Evolutionary conservation across 2,113 vertebrate genomes (phyloP).

Genomic region (Circaetus gallicus): DNA sequence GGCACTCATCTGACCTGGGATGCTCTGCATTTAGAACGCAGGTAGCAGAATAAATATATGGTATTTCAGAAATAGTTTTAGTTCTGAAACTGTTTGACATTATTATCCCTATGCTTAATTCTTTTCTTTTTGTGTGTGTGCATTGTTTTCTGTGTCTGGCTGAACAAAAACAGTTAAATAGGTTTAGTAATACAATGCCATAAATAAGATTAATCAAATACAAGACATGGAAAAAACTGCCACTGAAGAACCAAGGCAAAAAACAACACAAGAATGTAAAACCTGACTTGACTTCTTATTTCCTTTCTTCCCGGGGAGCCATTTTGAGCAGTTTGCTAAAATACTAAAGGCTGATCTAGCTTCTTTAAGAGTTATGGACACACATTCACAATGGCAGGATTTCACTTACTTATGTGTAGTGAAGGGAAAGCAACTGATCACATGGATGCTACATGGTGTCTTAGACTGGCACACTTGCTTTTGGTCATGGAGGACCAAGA

Average conservation of each 20-base stretch:
- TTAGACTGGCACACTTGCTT: not conserved
- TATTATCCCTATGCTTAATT: not conserved
- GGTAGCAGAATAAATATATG: not conserved
- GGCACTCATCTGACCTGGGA: not conserved
- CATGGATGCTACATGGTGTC: not conserved
- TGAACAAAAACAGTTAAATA: not conserved
- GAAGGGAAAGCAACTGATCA: not conserved
- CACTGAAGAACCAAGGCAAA: not conserved
- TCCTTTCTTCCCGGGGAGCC: not conserved
- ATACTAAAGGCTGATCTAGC: not conserved
- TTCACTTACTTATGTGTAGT: not conserved
- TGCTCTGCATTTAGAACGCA: not conserved
- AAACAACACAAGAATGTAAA: not conserved
- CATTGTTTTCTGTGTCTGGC: not conserved
- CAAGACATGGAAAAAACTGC: not conserved
- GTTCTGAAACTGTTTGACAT: not conserved
- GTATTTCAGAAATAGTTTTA: not conserved
- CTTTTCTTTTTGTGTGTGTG: not conserved
- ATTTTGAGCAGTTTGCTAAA: not conserved
- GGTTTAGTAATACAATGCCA: not conserved
- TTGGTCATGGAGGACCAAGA: not conserved
- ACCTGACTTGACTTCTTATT: not conserved
- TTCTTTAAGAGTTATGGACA: not conserved
- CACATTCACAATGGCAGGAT: not conserved
- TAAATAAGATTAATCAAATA: not conserved